These are phyloP conservation scores for Pelodytes ibericus DNA, from an alignment of 2,797 vertebrate genomes.

Conservation along the genomic window DNA sequence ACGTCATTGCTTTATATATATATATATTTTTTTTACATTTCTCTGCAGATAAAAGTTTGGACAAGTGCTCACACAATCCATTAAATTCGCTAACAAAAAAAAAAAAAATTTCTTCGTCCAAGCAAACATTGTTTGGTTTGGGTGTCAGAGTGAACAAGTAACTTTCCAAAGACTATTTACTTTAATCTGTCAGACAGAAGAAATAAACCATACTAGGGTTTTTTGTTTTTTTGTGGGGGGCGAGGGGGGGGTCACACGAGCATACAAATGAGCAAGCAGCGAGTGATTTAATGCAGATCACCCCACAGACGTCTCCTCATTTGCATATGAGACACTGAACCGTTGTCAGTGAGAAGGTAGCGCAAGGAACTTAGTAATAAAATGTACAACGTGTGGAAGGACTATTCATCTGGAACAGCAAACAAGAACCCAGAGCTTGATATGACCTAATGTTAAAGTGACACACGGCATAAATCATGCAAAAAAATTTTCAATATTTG, in stretches of 20 bases:
- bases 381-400: conserved; percentile 13
- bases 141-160: conserved; percentile 54
- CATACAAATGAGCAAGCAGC: conserved; percentile 49
- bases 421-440: conserved; percentile 4
- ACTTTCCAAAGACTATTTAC: conserved; percentile 62
- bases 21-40: not conserved
- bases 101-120: conserved; percentile 7
- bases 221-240: too few species aligned
- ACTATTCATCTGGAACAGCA: conserved; percentile 13
- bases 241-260: conserved; percentile 60
- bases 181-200: conserved; percentile 60
- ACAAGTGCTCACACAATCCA: not conserved
- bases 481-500: conserved; percentile 1
- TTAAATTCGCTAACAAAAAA: conserved; percentile 2
- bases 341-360: conserved; percentile 54
- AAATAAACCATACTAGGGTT: conserved; percentile 47
- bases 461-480: conserved; percentile 18
- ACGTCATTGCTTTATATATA: not conserved
- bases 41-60: conserved; percentile 13
- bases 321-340: conserved; percentile 60
- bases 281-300: conserved; percentile 64
- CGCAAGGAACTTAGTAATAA: conserved; percentile 25
- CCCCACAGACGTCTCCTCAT: conserved; percentile 49
- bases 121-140: conserved; percentile 53
- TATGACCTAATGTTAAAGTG: conserved; percentile 20